A percentile compares a stretch with the other conserved stretches of the same genome.
phyloP scores from a whole-genome alignment of 2,113 vertebrate genomes.

The Rhipidura dahli region DNA sequence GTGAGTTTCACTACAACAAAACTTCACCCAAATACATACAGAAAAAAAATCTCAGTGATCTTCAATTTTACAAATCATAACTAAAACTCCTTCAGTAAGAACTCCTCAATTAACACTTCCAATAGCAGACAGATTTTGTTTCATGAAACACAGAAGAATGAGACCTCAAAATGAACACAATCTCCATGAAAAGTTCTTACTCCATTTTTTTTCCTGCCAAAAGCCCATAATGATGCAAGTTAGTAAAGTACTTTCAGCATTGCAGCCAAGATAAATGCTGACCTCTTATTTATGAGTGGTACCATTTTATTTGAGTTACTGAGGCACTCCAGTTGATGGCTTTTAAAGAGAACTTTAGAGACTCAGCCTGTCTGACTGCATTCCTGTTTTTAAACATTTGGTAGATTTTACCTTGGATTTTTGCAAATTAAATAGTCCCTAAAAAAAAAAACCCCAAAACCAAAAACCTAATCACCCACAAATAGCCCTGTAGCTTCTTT shows the following conservation, averaged over 20 bases:
- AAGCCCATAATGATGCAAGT: not conserved
- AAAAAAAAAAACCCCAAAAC: not conserved
- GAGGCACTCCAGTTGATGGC: accelerated
- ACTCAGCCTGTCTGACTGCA: not conserved
- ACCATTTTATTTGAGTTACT: not conserved
- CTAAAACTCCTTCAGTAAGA: not conserved
- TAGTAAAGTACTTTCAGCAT: not conserved
- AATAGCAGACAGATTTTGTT: not conserved
- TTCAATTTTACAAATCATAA: not conserved
- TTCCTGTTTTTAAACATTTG: not conserved
- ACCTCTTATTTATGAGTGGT: not conserved
- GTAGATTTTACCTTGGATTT: not conserved
- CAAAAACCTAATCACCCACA: not conserved
- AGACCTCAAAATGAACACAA: not conserved
- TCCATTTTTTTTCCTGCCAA: not conserved
- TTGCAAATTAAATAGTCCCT: not conserved
- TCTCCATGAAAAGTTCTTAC: not conserved
- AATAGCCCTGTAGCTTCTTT: not conserved
- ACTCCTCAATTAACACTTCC: not conserved
- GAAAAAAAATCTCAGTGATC: not conserved
- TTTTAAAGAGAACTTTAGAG: not conserved
- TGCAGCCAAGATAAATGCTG: not conserved
- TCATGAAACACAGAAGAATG: not conserved
- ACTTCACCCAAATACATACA: not conserved
- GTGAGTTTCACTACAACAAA: not conserved